Percentiles rank a stretch among this genome's conserved stretches.
Evolutionary conservation across 2,797 vertebrate species (phyloP).

Genomic region (Lithobates sylvaticus): DNA sequence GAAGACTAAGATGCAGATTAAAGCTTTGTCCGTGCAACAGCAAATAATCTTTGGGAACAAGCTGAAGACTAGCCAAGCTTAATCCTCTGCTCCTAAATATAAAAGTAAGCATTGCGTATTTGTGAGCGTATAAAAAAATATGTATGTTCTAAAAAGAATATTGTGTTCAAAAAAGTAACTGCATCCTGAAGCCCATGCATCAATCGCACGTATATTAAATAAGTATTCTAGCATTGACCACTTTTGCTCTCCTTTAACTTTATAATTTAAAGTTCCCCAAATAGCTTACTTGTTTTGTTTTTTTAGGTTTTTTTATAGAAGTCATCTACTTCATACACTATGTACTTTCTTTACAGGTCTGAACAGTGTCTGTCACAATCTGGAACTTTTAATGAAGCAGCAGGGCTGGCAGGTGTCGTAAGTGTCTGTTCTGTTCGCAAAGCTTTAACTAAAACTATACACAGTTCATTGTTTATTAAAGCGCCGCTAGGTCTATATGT

Average conservation of each 20-base stretch:
- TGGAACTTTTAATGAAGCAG: constrained; percentile 84
- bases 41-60: not conserved
- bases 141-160: too few species aligned
- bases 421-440: constrained; percentile 69
- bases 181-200: too few species aligned
- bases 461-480: too few species aligned
- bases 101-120: not conserved
- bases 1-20: too few species aligned
- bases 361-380: constrained; percentile 76
- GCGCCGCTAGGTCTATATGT: too few species aligned
- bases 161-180: too few species aligned
- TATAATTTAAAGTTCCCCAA: not conserved
- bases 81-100: not conserved
- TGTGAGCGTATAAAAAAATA: too few species aligned
- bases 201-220: too few species aligned
- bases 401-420: constrained; percentile 91
- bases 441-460: not conserved
- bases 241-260: too few species aligned
- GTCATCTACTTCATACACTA: not conserved
- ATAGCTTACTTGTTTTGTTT: not conserved
- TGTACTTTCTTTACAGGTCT: constrained; percentile 72
- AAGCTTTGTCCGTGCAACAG: too few species aligned
- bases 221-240: too few species aligned
- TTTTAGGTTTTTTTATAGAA: not conserved
- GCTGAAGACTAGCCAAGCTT: not conserved